phyloP scores from a whole-genome alignment of 2,797 vertebrate species.

The Margarornis squamiger region DNA sequence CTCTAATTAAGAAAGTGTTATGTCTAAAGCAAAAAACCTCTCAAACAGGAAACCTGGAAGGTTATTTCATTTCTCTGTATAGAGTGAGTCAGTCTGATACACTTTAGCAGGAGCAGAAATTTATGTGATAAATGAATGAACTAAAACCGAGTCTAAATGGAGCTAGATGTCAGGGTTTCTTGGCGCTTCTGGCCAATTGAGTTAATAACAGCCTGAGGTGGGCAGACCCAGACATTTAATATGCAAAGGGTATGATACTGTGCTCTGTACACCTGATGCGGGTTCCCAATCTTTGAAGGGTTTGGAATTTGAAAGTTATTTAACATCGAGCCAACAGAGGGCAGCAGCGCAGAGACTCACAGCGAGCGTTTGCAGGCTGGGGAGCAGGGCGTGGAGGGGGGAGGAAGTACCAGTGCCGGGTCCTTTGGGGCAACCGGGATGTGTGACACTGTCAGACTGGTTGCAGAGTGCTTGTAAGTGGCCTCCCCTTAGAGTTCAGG shows the following conservation, averaged over 20 bases:
- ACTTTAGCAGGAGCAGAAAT: neutral
- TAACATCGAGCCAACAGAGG: neutral
- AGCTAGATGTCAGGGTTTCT: neutral
- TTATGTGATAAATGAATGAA: neutral
- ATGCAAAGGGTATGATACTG: neutral
- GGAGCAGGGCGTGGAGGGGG: no score
- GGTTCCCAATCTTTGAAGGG: neutral
- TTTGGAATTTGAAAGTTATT: neutral
- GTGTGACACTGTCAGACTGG: neutral
- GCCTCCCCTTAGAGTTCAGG: neutral
- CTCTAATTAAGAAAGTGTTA: neutral
- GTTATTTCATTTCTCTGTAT: neutral
- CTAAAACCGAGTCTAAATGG: neutral
- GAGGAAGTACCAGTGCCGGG: no score
- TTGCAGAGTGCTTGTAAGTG: neutral
- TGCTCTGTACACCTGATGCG: neutral
- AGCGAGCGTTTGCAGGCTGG: no score
- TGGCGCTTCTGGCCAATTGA: neutral
- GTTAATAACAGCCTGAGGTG: neutral
- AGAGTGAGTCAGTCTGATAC: neutral
- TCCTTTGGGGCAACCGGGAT: rapidly evolving
- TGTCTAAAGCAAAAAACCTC: neutral
- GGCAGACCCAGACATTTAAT: neutral
- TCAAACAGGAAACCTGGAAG: neutral
- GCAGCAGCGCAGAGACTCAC: neutral